phyloP scores from a whole-genome alignment of 2,888 invertebrate species.

The Drosophila suboccidentalis region DNA sequence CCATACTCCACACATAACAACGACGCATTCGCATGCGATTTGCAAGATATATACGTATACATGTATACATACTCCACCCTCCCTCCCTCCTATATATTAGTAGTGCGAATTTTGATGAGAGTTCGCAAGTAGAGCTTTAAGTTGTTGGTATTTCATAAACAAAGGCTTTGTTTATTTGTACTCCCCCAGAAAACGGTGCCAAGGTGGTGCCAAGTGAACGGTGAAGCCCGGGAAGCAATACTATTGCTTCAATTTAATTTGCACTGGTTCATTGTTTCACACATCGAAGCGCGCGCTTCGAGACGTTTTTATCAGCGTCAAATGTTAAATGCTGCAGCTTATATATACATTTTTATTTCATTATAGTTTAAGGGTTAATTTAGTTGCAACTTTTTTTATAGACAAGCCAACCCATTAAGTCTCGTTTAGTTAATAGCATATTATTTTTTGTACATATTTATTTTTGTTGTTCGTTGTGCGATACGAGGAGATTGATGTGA shows the following conservation, averaged over 20 bases:
- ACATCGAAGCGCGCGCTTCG: slow-evolving; percentile 62
- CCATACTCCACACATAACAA: slow-evolving; percentile 38
- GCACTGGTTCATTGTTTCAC: slow-evolving; percentile 57
- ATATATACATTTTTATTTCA: slow-evolving; percentile 39
- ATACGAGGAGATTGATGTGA: slow-evolving; percentile 39
- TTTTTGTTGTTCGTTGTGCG: slow-evolving; percentile 66
- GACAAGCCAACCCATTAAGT: slow-evolving; percentile 41
- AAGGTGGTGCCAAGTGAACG: slow-evolving; percentile 73
- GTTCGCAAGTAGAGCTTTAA: slow-evolving; percentile 68
- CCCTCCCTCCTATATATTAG: slow-evolving; percentile 30
- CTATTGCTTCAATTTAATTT: slow-evolving; percentile 24
- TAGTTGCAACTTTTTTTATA: slow-evolving; percentile 46
- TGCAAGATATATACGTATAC: slow-evolving; percentile 46
- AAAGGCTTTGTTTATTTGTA: slow-evolving; percentile 59
- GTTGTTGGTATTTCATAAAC: slow-evolving; percentile 66
- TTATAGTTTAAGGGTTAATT: slow-evolving; percentile 49
- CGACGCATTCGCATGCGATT: slow-evolving; percentile 73
- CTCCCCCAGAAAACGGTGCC: slow-evolving; percentile 60
- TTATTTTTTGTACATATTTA: slow-evolving; percentile 77
- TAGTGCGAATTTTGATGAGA: slow-evolving; percentile 54
- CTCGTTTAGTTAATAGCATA: slow-evolving; percentile 62
- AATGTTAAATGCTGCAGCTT: slow-evolving; percentile 76
- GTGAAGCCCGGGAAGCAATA: slow-evolving; percentile 34
- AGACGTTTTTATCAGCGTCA: slow-evolving; percentile 30
- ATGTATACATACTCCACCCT: slow-evolving; percentile 42